Percentiles rank a stretch among this genome's conserved stretches.
Conservation (phyloP, 2,113 vertebrate species). For the Panthera tigris region DNA sequence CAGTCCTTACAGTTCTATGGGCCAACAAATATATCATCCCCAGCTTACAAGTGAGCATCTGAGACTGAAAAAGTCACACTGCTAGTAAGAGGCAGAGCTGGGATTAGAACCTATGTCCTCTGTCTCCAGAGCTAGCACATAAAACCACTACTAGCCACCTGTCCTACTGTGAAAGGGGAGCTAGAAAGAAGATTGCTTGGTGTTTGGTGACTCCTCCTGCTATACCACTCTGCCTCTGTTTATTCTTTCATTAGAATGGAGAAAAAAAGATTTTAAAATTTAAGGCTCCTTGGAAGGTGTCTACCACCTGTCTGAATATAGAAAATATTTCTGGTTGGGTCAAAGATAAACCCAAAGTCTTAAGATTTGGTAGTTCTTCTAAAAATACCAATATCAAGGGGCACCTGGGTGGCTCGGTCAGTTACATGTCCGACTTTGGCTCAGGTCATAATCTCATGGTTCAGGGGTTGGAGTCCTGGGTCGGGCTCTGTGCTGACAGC, state of each 20-base stretch:
- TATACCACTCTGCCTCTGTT: neutral
- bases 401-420: too few relatives aligned
- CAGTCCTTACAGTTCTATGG: neutral
- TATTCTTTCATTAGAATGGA: neutral
- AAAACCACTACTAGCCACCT: neutral
- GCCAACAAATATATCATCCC: neutral
- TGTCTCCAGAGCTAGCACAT: neutral
- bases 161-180: neutral
- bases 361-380: neutral
- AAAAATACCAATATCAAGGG: neutral
- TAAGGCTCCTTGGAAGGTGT: neutral
- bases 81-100: neutral
- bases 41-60: neutral
- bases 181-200: neutral
- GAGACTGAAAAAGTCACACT: neutral
- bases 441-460: too few relatives aligned
- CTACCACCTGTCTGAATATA: neutral
- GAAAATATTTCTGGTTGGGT: neutral
- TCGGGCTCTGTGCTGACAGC: too few relatives aligned
- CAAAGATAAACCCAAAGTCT: neutral
- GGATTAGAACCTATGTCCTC: neutral
- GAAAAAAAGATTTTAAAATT: neutral
- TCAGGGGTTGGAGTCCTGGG: too few relatives aligned
- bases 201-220: neutral
- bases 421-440: too few relatives aligned